Evolutionary conservation across 2,797 vertebrate species (phyloP).

Genomic region (Semotilus atromaculatus): DNA sequence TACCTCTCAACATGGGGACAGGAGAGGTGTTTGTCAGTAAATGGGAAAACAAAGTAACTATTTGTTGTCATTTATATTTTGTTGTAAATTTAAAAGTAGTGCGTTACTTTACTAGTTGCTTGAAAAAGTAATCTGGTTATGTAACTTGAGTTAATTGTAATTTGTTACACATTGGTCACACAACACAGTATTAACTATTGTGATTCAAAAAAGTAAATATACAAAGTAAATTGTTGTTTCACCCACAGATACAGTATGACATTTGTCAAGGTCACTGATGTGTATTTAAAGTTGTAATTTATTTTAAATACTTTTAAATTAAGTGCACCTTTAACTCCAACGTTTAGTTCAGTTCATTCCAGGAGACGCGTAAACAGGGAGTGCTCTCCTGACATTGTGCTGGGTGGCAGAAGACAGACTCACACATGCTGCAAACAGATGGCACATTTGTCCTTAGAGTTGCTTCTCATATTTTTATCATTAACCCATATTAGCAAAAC

Average conservation of each 20-base stretch:
- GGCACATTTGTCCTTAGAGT: conserved; percentile 58
- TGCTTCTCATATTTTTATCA: conserved; percentile 40
- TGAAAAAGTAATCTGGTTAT: neutral
- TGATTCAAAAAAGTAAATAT: neutral
- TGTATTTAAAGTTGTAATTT: neutral
- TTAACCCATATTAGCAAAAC: conserved; percentile 59
- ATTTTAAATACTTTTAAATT: no score
- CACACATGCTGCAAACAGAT: conserved; percentile 58
- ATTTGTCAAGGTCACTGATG: neutral
- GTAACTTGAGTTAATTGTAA: neutral
- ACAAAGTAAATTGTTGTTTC: neutral
- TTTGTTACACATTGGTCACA: neutral
- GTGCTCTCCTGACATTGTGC: conserved; percentile 20
- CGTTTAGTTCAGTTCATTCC: neutral
- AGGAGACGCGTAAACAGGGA: neutral
- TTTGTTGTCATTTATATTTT: no score
- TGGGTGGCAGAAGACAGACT: conserved; percentile 32
- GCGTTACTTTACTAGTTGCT: neutral
- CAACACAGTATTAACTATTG: neutral
- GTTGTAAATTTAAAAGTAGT: neutral
- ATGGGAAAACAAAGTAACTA: neutral
- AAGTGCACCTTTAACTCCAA: no score
- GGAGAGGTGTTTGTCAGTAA: neutral
- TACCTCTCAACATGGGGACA: neutral
- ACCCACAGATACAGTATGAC: neutral